Evolutionary conservation across 2,113 vertebrate genomes (phyloP).

Genomic region (Gallinago jamesoni): DNA sequence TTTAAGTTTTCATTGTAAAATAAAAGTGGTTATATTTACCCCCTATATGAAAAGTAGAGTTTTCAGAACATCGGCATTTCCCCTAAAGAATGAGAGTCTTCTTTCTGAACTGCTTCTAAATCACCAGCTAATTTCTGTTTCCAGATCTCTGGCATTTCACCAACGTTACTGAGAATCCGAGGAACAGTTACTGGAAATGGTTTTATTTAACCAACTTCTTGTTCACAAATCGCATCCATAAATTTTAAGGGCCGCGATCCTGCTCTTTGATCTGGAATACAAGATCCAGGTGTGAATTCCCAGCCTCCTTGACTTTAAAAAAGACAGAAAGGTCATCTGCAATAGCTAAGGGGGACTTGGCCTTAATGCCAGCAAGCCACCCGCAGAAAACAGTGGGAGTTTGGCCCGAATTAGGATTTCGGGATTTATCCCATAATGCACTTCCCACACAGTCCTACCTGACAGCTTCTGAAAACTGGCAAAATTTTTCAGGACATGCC

Average conservation of each 20-base stretch:
- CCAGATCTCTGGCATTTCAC: neutral
- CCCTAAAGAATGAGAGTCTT: neutral
- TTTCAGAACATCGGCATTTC: neutral
- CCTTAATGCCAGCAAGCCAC: neutral
- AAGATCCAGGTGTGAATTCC: neutral
- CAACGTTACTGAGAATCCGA: neutral
- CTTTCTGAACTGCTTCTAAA: neutral
- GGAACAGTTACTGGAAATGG: neutral
- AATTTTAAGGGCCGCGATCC: neutral
- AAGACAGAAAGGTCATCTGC: neutral
- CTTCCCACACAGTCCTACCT: slow-evolving; percentile 40
- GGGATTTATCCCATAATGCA: neutral
- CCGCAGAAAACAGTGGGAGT: slow-evolving; percentile 21
- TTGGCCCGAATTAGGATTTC: neutral
- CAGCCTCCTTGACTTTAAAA: neutral
- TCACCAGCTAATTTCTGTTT: neutral
- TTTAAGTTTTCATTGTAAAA: neutral
- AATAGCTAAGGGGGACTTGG: neutral
- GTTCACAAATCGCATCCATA: neutral
- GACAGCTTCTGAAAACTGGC: neutral
- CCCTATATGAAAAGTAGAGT: neutral
- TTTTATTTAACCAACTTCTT: neutral
- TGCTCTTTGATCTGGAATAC: neutral
- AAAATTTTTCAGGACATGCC: neutral
- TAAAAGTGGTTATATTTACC: neutral